Conservation (phyloP, 2,888 invertebrate species). For the Ommatoiulus sabulosus region DNA sequence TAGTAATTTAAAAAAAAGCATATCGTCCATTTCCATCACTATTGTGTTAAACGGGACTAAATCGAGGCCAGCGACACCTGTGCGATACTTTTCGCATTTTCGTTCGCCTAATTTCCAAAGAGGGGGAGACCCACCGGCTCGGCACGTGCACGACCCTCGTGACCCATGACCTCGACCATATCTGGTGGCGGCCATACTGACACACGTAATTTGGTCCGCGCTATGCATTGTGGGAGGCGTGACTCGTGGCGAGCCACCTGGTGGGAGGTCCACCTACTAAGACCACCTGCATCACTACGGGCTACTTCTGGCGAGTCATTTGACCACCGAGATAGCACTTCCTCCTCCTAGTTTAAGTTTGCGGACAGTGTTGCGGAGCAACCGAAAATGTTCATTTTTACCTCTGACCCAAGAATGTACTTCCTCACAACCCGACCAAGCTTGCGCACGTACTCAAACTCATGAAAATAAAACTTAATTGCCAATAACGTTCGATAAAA, state of each 20-base stretch:
- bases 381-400: background rate
- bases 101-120: conserved; percentile 3
- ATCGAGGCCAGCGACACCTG: conserved; percentile 39
- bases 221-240: conserved; percentile 10
- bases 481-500: background rate
- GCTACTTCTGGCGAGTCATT: conserved; percentile 30
- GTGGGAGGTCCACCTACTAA: conserved; percentile 40
- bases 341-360: background rate
- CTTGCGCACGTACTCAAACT: background rate
- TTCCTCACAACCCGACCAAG: background rate
- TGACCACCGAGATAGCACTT: conserved; percentile 29
- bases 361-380: background rate
- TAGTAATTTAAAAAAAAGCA: background rate
- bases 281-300: conserved; percentile 10
- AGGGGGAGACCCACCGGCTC: background rate
- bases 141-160: conserved; percentile 11
- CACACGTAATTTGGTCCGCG: background rate
- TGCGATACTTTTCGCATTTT: conserved; percentile 26
- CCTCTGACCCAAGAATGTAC: background rate
- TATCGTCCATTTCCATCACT: conserved; percentile 32
- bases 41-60: background rate
- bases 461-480: background rate
- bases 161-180: conserved; percentile 23
- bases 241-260: background rate
- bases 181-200: conserved; percentile 18